Base-by-base conservation (phyloP, 2,797 vertebrate genomes). In the Nyctalus aviator region DNA sequence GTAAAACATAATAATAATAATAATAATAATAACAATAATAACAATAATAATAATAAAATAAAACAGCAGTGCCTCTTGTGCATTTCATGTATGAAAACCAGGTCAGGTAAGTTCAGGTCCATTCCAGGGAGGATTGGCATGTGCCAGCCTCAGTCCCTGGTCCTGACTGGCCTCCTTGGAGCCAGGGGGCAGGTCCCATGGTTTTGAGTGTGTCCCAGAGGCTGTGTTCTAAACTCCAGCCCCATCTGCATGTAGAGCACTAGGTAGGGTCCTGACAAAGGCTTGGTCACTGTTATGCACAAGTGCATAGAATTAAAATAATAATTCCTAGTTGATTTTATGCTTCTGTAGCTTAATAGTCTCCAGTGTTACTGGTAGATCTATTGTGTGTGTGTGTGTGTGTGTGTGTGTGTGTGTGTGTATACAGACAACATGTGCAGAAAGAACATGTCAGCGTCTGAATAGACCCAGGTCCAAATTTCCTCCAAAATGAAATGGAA, bases 321-420 rank as follows among this genome's bases (percentile, higher is more conserved):
- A 98, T 98, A 97, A 97, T 98, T 98, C 98, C 97, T 96, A 95
- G 97, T 97, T 97, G 96, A 98, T 98, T 98, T 98, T 98, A 98
- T 98, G 98, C 97, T 98, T 98, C 98, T 48, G 23, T 97, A 95
- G 66, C 93, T 98, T 98, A 98, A 98, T 97, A 95, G 97, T 96
- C 96, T 98, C 97, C 95, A 95, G 94, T 97, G 97, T 81, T 96
- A 96, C 96, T 91, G 94, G 97, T 93, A 97, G 96, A 97, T 96
- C 91, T 82, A 95, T 96, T 97, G 94, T 95, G 96, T 95, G 88
- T 96, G 37, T 41, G 37, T 41, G 37, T 41, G 37, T 41, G 37
- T 37, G 37, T 37, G 37, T 37, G 37, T 37, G 37, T 37, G 37
- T 41, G 37, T 41, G 37, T 41, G 37, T 41, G 37, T 41, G 37